A percentile compares a stretch with the other conserved stretches of the same genome.
These are phyloP conservation scores for Siderastrea radians DNA, from an alignment of 92 coral and sea anemone genomes.

Conservation along the genomic window DNA sequence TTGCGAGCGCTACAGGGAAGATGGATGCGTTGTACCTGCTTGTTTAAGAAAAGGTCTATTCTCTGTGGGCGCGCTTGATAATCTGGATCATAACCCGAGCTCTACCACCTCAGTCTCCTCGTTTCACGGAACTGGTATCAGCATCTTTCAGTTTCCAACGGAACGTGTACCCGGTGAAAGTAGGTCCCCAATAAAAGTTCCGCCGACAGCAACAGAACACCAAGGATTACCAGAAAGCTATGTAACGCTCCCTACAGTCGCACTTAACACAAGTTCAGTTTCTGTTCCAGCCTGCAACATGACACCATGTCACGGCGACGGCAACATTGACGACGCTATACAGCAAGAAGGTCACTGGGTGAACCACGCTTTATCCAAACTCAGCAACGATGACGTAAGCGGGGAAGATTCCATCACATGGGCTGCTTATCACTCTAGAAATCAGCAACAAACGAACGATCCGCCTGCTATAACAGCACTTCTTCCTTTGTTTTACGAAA, in stretches of 20 bases:
- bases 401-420: constrained; percentile 11
- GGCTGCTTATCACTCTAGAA: constrained; percentile 28
- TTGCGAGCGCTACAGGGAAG: constrained; percentile 44
- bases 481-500: constrained; percentile 48
- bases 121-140: constrained; percentile 49
- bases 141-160: constrained; percentile 19
- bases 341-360: constrained; percentile 40
- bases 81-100: constrained; percentile 73
- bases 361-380: constrained; percentile 23
- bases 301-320: background rate
- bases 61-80: constrained; percentile 65
- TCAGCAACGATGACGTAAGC: constrained; percentile 9
- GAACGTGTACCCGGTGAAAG: background rate
- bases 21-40: constrained; percentile 57
- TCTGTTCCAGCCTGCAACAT: constrained; percentile 49
- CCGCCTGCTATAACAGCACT: constrained; percentile 39
- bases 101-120: constrained; percentile 43
- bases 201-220: constrained; percentile 37
- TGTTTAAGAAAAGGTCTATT: constrained; percentile 59
- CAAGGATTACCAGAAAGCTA: constrained; percentile 57
- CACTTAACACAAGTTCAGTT: constrained; percentile 36
- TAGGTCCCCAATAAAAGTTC: constrained; percentile 30
- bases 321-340: constrained; percentile 29
- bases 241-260: constrained; percentile 44
- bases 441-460: constrained; percentile 5